Base-by-base conservation (phyloP, 2,888 invertebrate species). In the Chymomyza caudatula region DNA sequence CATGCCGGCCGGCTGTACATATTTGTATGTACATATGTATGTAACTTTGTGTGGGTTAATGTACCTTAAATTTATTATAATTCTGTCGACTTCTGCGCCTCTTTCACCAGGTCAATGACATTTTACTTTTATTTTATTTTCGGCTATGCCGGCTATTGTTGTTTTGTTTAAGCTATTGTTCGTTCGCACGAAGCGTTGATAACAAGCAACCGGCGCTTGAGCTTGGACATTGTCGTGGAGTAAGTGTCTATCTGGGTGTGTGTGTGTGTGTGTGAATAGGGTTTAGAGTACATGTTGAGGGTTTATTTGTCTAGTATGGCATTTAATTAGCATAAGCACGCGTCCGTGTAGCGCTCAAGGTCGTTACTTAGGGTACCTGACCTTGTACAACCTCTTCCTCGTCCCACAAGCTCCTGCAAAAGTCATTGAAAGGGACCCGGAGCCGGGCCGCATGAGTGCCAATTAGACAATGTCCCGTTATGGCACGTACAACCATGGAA, bases 11-110 rank as follows among this genome's bases (percentile, higher is more conserved):
- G 15, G 25, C 29, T 37, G 15, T 54, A 29, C n/a, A 25, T 25
- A n/a, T 13, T 15, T n/a, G 2, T n/a, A 13, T 19, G 29, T 54
- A 15, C 25, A 29, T 54, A 29, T 29, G 29, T 54, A 19, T 73
- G 73, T 53, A 20, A 42, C 63, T 51, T 47, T 64, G 54, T 54
- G 47, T 77, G 71, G 83, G 82, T 82, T 85, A 86, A 78, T 76
- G 85, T 80, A 86, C 86, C 78, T 77, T 86, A 77, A 85, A 85
- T 81, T 79, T 81, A 87, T 87, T 77, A 78, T 76, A 84, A 79
- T 79, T 75, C 70, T 71, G 68, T 63, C 59, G 65, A 58, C 63
- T 68, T 73, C 67, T 69, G 53, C 57, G 68, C 70, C 65, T 78
- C 77, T 71, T 70, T 47, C 57, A 44, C 60, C 53, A 70, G 86